These are phyloP conservation scores for Channa maculata DNA, from an alignment of 2,113 vertebrate species.

Conservation along the genomic window DNA sequence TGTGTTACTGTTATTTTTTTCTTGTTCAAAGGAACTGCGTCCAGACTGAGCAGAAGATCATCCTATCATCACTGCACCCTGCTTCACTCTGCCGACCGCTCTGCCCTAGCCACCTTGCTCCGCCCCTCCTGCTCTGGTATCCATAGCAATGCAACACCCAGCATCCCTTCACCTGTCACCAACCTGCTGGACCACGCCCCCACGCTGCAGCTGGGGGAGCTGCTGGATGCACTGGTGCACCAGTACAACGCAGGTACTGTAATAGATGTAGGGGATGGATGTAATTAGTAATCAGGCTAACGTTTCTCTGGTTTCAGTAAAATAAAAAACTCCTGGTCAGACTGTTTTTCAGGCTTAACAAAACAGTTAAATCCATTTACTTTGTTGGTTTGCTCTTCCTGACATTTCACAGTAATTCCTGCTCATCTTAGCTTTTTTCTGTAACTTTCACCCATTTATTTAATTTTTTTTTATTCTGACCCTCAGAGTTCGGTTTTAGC, in stretches of 20 bases:
- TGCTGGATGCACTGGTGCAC: slow-evolving; percentile 85
- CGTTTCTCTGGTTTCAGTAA: no score
- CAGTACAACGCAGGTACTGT: slow-evolving; percentile 82
- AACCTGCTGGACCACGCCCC: slow-evolving; percentile 90
- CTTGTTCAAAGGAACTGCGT: slow-evolving; percentile 86
- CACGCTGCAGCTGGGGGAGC: slow-evolving; percentile 83
- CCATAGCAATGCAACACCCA: slow-evolving; percentile 91
- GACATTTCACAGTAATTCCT: no score
- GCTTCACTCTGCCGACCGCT: slow-evolving; percentile 85
- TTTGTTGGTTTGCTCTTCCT: no score
- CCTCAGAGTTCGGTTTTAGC: slow-evolving; percentile 78
- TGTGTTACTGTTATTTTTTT: no score
- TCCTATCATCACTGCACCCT: slow-evolving; percentile 97
- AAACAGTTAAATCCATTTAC: no score
- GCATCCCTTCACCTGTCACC: slow-evolving; percentile 87
- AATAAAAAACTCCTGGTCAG: no score
- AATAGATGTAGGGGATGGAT: no score
- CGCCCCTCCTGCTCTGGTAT: slow-evolving; percentile 87
- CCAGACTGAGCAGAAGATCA: slow-evolving; percentile 88
- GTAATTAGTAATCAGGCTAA: no score
- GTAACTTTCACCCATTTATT: no score
- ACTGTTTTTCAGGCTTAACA: no score
- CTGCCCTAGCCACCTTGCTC: slow-evolving; percentile 85
- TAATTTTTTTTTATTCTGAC: neutral
- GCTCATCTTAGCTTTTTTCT: no score